These are phyloP conservation scores for Diphyllodes magnificus DNA, from an alignment of 2,113 vertebrate genomes.

Conservation along the genomic window DNA sequence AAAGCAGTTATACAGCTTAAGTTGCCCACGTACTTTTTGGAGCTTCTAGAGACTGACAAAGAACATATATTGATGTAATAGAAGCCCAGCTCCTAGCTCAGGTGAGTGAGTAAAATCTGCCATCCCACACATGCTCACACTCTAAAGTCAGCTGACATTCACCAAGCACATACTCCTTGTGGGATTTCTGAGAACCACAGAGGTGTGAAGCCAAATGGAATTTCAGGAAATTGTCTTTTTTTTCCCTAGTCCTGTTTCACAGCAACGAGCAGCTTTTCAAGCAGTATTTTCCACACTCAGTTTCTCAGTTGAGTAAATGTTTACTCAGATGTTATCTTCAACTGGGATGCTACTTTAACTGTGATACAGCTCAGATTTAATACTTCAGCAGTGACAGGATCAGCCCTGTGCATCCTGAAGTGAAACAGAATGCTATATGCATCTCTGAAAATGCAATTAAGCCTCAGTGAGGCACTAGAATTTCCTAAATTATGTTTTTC, in stretches of 20 bases:
- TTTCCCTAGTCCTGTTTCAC: neutral
- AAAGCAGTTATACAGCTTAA: neutral
- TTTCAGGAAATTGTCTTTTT: neutral
- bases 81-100: neutral
- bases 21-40: neutral
- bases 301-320: slow-evolving; percentile 64
- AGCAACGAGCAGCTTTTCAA: neutral
- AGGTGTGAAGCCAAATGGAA: neutral
- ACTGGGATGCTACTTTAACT: slow-evolving; percentile 75
- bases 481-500: slow-evolving; percentile 54
- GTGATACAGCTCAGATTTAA: slow-evolving; percentile 59
- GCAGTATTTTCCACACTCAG: neutral
- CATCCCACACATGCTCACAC: neutral
- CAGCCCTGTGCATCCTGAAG: slow-evolving; percentile 68
- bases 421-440: slow-evolving; percentile 70
- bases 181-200: neutral
- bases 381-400: slow-evolving; percentile 19
- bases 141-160: neutral
- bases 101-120: neutral
- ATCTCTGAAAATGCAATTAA: slow-evolving; percentile 81
- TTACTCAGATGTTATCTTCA: slow-evolving; percentile 76
- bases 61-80: rapidly evolving
- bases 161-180: neutral
- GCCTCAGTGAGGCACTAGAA: slow-evolving; percentile 56
- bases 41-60: neutral